Conservation (phyloP, 2,113 vertebrate species). For the Camelus dromedarius region DNA sequence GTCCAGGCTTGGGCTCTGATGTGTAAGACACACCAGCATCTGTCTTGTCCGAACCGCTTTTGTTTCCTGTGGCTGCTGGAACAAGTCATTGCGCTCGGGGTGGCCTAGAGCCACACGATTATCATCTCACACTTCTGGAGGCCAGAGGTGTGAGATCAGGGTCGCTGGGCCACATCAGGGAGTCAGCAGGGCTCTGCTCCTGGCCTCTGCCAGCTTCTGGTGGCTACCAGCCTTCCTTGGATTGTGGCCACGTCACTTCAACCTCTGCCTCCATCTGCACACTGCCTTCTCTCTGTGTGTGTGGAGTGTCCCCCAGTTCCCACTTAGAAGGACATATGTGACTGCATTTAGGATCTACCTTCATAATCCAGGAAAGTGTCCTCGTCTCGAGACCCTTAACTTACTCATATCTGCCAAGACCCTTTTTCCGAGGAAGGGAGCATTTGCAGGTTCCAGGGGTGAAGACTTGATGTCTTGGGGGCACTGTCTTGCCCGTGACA, state of each 20-base stretch:
- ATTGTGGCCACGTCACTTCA: neutral
- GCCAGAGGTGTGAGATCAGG: neutral
- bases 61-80: neutral
- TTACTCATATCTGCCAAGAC: neutral
- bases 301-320: neutral
- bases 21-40: neutral
- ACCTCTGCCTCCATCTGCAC: neutral
- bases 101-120: neutral
- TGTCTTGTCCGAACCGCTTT: neutral
- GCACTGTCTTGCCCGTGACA: neutral
- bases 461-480: neutral
- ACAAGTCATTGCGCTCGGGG: neutral
- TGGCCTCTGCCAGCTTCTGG: neutral
- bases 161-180: neutral
- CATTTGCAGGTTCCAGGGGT: neutral
- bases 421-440: neutral
- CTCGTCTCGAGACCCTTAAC: neutral
- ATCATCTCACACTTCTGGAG: neutral
- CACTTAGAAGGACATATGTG: neutral
- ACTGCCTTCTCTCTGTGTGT: neutral
- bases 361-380: neutral
- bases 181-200: neutral
- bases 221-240: neutral
- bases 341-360: neutral
- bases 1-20: neutral